Evolutionary conservation across 2,888 invertebrate species (phyloP).

Genomic region (Tipula unca): DNA sequence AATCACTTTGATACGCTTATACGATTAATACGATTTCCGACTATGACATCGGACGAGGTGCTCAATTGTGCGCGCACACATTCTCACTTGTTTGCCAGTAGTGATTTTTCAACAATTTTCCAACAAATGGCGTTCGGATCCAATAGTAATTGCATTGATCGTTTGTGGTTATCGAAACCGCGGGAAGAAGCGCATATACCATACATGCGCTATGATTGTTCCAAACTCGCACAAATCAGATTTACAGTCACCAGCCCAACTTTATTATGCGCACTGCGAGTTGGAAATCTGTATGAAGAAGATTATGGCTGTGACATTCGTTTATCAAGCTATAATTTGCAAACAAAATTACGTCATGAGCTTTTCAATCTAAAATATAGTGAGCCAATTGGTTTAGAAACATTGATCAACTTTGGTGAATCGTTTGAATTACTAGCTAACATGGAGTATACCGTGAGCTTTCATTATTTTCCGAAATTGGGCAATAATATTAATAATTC

Average conservation of each 20-base stretch:
- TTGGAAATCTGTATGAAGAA: neutral
- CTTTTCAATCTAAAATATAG: too few relatives aligned
- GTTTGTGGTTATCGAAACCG: neutral
- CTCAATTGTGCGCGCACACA: neutral
- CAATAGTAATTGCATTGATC: neutral
- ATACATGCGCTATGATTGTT: neutral
- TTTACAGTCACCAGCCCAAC: neutral
- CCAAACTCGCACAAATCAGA: neutral
- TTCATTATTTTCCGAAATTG: neutral
- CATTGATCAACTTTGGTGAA: neutral
- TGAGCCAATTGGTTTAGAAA: neutral
- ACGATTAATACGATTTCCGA: neutral
- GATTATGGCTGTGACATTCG: neutral
- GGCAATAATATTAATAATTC: neutral
- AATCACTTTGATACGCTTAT: neutral
- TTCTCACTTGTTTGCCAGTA: neutral
- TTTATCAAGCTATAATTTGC: neutral
- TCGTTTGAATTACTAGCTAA: neutral
- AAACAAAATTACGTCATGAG: too few relatives aligned
- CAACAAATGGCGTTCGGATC: neutral
- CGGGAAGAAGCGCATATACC: neutral
- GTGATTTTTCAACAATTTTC: neutral
- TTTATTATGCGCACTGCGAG: neutral
- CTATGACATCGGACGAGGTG: neutral
- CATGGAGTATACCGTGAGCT: neutral